These are phyloP conservation scores for Pao palembangensis DNA, from an alignment of 2,113 vertebrate species.

Conservation along the genomic window DNA sequence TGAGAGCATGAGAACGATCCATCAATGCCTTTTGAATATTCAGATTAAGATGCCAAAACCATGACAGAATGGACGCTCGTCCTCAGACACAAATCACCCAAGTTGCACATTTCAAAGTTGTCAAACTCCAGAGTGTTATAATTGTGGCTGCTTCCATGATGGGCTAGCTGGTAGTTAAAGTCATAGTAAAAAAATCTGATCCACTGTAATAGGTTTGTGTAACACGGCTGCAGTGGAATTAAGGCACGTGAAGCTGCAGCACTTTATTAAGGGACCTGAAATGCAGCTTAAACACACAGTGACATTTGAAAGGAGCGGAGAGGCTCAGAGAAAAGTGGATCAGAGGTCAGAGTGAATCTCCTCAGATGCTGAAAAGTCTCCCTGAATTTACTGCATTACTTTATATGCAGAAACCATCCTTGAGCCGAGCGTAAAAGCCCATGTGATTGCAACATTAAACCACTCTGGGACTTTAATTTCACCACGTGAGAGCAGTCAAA, in stretches of 20 bases:
- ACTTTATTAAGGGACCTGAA: slow-evolving; percentile 4
- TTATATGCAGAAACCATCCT: slow-evolving; percentile 2
- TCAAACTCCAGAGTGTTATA: no score
- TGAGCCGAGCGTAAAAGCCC: neutral
- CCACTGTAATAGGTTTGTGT: neutral
- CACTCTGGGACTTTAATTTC: slow-evolving; percentile 6
- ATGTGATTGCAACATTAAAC: slow-evolving; percentile 3
- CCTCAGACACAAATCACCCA: no score
- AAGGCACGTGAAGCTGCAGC: slow-evolving; percentile 1
- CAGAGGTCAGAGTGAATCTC: slow-evolving; percentile 32
- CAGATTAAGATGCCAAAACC: slow-evolving; percentile 26
- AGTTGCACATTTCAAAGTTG: no score
- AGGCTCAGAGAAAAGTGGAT: slow-evolving; percentile 14
- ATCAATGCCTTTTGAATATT: slow-evolving; percentile 36
- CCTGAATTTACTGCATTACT: slow-evolving; percentile 2
- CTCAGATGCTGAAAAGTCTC: slow-evolving; percentile 3
- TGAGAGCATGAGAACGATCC: slow-evolving; percentile 48
- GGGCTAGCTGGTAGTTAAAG: no score
- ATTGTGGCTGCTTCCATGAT: no score
- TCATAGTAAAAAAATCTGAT: no score
- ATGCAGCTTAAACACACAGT: slow-evolving; percentile 7
- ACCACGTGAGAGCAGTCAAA: slow-evolving; percentile 1
- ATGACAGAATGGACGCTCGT: no score
- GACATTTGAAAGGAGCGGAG: slow-evolving; percentile 14
- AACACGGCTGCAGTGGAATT: neutral